Conservation (phyloP, 30 jellyfish, hydroid and myxozoan species). For the Aurelia aurita complex sp. Pacific region DNA sequence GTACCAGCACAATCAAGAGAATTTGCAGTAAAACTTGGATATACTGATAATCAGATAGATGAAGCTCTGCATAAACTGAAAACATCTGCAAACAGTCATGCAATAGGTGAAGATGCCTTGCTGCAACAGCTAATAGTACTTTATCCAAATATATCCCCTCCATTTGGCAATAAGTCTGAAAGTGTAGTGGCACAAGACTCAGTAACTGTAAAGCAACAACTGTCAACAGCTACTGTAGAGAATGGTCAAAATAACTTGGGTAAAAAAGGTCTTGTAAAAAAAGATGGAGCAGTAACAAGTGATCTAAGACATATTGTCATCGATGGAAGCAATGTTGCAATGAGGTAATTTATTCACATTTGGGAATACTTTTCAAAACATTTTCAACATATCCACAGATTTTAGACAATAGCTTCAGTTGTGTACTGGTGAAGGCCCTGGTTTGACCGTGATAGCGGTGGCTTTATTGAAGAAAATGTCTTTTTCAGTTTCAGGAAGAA, state of each 20-base stretch:
- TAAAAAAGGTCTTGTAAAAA: constrained; percentile 5
- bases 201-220: not conserved
- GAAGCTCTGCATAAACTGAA: constrained; percentile 43
- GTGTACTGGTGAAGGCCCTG: too few species aligned
- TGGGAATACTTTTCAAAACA: too few species aligned
- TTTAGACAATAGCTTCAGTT: too few species aligned
- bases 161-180: constrained; percentile 31
- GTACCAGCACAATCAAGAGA: constrained; percentile 27
- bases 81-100: not conserved
- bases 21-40: constrained; percentile 81
- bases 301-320: constrained; percentile 76
- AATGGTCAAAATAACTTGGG: constrained; percentile 3
- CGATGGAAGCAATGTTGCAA: constrained; percentile 97
- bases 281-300: constrained; percentile 14
- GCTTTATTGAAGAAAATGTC: too few species aligned
- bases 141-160: constrained; percentile 29
- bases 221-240: not conserved
- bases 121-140: constrained; percentile 60
- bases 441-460: too few species aligned
- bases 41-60: constrained; percentile 56
- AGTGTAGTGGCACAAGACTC: constrained; percentile 40
- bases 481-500: too few species aligned
- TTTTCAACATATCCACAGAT: too few species aligned
- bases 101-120: constrained; percentile 60
- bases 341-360: constrained; percentile 39